Conservation (phyloP, 2,888 invertebrate genomes). For the Callyntrura guangdongensis region DNA sequence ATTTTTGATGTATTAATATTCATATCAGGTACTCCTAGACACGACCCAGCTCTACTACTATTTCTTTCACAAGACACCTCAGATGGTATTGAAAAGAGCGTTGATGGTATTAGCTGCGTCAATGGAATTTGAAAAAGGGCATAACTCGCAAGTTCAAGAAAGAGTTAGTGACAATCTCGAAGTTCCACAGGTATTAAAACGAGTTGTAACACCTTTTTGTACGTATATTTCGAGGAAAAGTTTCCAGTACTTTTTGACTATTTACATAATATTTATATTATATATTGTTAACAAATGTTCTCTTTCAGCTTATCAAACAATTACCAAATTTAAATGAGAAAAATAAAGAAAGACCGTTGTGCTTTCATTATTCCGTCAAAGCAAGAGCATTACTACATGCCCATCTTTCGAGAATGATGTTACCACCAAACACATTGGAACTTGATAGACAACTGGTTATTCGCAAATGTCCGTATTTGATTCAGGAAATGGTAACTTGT, state of each 20-base stretch:
- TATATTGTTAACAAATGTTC: constrained; percentile 71
- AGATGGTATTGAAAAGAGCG: constrained; percentile 97
- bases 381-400: constrained; percentile 98
- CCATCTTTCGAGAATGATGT: constrained; percentile 94
- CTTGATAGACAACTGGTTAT: constrained; percentile 94
- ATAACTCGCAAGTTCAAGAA: constrained; percentile 97
- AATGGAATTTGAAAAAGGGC: constrained; percentile 97
- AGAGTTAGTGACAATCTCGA: constrained; percentile 97
- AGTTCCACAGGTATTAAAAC: constrained; percentile 91
- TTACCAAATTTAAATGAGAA: constrained; percentile 97
- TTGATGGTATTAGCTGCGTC: constrained; percentile 99
- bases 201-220: constrained; percentile 1
- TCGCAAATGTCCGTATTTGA: constrained; percentile 96
- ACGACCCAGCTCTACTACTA: constrained; percentile 99
- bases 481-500: constrained; percentile 99
- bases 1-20: constrained; percentile 53
- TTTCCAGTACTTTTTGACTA: no score
- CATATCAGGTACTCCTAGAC: constrained; percentile 92
- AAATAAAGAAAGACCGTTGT: constrained; percentile 97
- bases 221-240: no score
- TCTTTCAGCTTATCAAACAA: constrained; percentile 93
- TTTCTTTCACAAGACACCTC: constrained; percentile 98
- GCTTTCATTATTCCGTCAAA: constrained; percentile 94
- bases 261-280: no score
- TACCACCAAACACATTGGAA: constrained; percentile 93